Conservation (phyloP, 2,113 vertebrate species). For the Boleophthalmus pectinirostris region DNA sequence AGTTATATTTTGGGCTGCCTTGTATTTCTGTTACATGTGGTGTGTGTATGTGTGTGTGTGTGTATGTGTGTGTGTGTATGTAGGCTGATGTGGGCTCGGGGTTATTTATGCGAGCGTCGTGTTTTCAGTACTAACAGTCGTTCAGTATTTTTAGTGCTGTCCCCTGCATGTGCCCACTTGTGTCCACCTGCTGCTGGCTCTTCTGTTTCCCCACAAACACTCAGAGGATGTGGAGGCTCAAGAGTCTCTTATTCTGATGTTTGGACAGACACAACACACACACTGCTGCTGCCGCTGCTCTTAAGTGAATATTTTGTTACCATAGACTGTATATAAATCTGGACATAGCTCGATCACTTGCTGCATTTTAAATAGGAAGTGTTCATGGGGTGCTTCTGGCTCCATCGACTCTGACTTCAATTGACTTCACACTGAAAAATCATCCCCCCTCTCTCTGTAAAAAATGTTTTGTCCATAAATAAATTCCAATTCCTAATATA, state of each 20-base stretch:
- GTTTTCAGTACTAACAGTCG: background rate
- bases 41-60: background rate
- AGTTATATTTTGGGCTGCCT: background rate
- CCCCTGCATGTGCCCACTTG: background rate
- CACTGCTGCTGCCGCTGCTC: too few species aligned
- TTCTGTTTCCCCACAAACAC: constrained; percentile 1
- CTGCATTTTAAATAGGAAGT: too few species aligned
- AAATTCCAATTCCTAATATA: too few species aligned
- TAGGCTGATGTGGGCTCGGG: background rate
- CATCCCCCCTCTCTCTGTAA: too few species aligned
- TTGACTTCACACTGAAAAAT: too few species aligned
- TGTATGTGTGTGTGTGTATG: background rate
- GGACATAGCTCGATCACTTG: too few species aligned
- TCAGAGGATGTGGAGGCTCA: background rate
- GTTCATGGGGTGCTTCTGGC: too few species aligned
- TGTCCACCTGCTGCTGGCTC: constrained; percentile 1
- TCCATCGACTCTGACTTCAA: too few species aligned
- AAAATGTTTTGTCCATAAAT: too few species aligned
- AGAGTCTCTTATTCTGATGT: background rate
- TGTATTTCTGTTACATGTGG: background rate
- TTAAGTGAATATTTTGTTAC: too few species aligned
- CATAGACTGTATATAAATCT: too few species aligned
- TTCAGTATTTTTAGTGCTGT: background rate
- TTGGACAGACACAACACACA: background rate
- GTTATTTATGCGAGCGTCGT: background rate